Evolutionary conservation across 2,888 invertebrate species (phyloP), one percentile per base, ranked within the genome.

Genomic region (Phyllotreta cruciferae): DNA sequence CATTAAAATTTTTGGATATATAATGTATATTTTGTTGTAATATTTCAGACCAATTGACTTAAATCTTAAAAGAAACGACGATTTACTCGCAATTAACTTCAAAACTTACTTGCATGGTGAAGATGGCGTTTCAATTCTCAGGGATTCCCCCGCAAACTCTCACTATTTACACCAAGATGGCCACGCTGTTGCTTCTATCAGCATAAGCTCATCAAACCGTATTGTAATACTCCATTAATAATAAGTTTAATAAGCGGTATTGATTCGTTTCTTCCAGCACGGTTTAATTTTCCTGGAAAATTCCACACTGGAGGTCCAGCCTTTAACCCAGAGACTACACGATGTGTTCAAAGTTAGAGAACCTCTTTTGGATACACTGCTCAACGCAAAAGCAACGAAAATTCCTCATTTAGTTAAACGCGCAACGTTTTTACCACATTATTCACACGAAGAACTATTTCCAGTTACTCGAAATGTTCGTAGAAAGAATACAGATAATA

Each of bases 261-360:
- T n/a, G 35, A 36, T 14, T 58, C 3, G 49, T 35, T 50, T 13
- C 68, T 75, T 78, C 63, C 81, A 90, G 90, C 87, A 87, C 70
- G 91, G 91, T 10, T 80, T 90, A 60, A 84, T 91, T 54, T 85
- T 91, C 66, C 80, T 87, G 55, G 85, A 88, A 65, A 88, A 90
- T 74, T 83, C 86, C 0, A 89, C 89, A 0, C 84, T 89, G 65
- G 91, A 91, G 80, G 87, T 91, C 56, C 86, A 86, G 13, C 91
- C 91, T 0, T 74, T 90, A 66, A 82, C 83, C 4, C 71, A 79
- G 14, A 82, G 80, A 49, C 70, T 83, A 34, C 77, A 79, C 68
- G 82, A 60, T 35, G 14, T 76, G 67, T 74, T 71, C 75, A 81
- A 72, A 78, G 80, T 66, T 76, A 82, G 74, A 73, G 82, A 77